Conservation (phyloP, 2,797 vertebrate species). For the Leontopithecus rosalia region DNA sequence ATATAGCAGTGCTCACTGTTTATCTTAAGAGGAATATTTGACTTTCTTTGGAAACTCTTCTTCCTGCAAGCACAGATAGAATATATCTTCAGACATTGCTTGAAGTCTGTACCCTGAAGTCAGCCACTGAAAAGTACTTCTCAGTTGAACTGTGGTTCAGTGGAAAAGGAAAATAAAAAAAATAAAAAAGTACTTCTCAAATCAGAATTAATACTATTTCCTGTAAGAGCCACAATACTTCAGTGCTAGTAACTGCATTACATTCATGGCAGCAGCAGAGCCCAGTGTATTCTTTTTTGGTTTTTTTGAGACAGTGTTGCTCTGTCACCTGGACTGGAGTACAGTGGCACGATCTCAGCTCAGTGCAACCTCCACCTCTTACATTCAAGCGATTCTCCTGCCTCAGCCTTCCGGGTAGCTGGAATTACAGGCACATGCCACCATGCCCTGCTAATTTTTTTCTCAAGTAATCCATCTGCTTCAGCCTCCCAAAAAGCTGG, state of each 20-base stretch:
- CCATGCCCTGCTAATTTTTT: neutral
- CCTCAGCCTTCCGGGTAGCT: neutral
- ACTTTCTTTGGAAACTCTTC: neutral
- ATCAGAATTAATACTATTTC: constrained; percentile 7
- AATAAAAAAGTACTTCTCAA: neutral
- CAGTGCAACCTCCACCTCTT: neutral
- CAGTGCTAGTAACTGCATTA: neutral
- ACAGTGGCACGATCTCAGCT: neutral
- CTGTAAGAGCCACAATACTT: neutral
- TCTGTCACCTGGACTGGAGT: neutral
- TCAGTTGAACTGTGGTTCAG: neutral
- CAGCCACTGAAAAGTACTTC: neutral
- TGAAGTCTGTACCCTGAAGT: neutral
- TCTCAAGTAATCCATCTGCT: neutral
- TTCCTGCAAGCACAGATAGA: neutral
- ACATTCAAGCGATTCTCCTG: neutral
- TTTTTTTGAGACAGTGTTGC: neutral
- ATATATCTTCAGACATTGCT: neutral
- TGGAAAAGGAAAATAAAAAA: no score
- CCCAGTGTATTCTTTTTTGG: neutral
- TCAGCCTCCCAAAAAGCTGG: neutral
- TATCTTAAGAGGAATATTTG: neutral
- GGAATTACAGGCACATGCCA: neutral
- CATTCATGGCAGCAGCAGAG: neutral
- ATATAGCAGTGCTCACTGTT: neutral